Conservation (phyloP, 2,113 vertebrate genomes). For the Campylorhamphus procurvoides region DNA sequence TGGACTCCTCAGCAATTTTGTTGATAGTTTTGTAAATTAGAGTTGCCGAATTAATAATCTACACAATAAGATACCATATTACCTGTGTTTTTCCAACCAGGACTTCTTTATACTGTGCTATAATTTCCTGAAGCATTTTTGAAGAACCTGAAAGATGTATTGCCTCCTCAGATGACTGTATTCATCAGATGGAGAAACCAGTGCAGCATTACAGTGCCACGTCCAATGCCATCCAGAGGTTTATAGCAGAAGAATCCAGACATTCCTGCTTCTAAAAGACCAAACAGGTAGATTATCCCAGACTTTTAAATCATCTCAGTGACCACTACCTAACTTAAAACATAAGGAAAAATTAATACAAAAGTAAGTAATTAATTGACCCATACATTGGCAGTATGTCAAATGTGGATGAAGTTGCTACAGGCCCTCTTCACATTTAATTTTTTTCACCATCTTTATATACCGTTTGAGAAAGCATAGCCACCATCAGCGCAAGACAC, state of each 20-base stretch:
- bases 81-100: neutral
- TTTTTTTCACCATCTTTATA: neutral
- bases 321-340: neutral
- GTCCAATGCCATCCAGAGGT: neutral
- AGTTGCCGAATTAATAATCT: neutral
- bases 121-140: neutral
- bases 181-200: neutral
- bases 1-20: neutral
- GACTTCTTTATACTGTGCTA: neutral
- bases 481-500: neutral
- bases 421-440: neutral
- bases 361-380: neutral
- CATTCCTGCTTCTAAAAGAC: neutral
- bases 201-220: neutral
- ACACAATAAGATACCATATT: neutral
- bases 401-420: neutral
- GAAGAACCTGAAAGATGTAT: neutral
- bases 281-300: neutral
- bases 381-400: neutral
- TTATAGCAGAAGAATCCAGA: neutral
- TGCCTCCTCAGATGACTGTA: neutral
- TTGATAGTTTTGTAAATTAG: neutral
- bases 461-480: neutral
- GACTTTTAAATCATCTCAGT: neutral
- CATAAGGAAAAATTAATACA: neutral